Conservation (phyloP, 2,113 vertebrate genomes). For the Chaetodon auriga region DNA sequence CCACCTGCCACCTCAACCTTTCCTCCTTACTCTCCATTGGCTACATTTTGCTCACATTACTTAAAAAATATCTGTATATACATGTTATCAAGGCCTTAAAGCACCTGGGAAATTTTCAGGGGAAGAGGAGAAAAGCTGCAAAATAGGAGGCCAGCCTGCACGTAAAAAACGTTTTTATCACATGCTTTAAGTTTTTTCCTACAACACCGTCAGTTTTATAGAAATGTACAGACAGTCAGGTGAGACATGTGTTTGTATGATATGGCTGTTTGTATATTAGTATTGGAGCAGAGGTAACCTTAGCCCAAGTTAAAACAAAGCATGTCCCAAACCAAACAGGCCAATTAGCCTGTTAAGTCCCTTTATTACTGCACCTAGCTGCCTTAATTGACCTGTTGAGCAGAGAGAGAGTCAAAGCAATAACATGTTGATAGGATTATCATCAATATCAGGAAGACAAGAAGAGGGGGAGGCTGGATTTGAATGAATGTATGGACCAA, state of each 20-base stretch:
- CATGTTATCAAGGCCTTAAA: no score
- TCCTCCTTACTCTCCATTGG: no score
- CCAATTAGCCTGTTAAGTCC: slow-evolving; percentile 47
- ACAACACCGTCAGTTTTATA: background rate
- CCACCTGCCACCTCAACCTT: no score
- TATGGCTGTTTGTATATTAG: slow-evolving; percentile 2
- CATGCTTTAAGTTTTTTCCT: no score
- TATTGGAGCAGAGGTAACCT: slow-evolving; percentile 6
- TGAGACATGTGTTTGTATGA: background rate
- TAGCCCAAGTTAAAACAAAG: slow-evolving; percentile 33
- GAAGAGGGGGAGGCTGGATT: background rate
- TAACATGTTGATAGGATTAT: slow-evolving; percentile 56
- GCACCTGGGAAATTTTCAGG: no score
- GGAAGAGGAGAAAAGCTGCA: no score
- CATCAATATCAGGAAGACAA: slow-evolving; percentile 20
- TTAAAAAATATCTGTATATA: no score
- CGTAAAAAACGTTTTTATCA: no score
- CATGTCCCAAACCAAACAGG: slow-evolving; percentile 23
- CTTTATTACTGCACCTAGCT: slow-evolving; percentile 41
- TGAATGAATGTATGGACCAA: slow-evolving; percentile 2
- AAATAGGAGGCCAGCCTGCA: no score
- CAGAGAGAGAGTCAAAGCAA: slow-evolving; percentile 50
- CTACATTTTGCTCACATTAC: no score
- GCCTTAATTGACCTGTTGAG: slow-evolving; percentile 49
- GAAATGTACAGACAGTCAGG: background rate